These are phyloP conservation scores for Drosophila guanche DNA, from an alignment of 1,140 invertebrate species.

Conservation along the genomic window DNA sequence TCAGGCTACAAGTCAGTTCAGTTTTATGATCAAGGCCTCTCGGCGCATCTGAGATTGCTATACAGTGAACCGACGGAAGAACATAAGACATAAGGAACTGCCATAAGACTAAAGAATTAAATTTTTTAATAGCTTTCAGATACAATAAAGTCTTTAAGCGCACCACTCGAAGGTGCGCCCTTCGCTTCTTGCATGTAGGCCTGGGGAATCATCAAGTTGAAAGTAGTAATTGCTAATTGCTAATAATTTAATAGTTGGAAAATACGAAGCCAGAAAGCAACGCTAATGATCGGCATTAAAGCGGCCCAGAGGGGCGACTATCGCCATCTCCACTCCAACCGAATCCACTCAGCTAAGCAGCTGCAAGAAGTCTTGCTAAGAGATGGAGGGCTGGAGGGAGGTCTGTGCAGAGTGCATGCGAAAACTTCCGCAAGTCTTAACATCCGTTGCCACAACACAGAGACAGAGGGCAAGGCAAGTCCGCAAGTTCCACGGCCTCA, in stretches of 20 bases:
- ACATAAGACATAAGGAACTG: too few species aligned
- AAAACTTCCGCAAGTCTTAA: conserved; percentile 67
- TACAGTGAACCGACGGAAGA: too few species aligned
- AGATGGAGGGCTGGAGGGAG: conserved; percentile 26
- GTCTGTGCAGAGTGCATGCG: conserved; percentile 30
- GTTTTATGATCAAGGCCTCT: conserved; percentile 17
- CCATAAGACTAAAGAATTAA: not conserved
- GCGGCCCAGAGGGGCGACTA: conserved; percentile 25
- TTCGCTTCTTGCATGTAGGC: conserved; percentile 20
- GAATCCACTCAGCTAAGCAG: conserved; percentile 58
- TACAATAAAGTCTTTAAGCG: too few species aligned
- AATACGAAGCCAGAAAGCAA: conserved; percentile 42
- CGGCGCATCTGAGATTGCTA: conserved; percentile 25
- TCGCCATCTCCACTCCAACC: conserved; percentile 18
- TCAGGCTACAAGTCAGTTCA: conserved; percentile 16
- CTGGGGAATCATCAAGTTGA: conserved; percentile 50
- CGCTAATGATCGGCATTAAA: conserved; percentile 73
- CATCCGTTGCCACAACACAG: conserved; percentile 20
- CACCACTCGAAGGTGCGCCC: not conserved
- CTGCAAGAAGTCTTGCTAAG: conserved; percentile 62
- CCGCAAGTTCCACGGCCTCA: conserved; percentile 33
- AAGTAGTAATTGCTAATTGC: conserved; percentile 72
- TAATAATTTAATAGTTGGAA: conserved; percentile 74
- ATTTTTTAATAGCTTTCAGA: too few species aligned
- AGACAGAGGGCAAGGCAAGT: conserved; percentile 17